A percentile compares a stretch with the other conserved stretches of the same genome.
These are phyloP conservation scores for Chamaetylas fuelleborni DNA, from an alignment of 2,113 vertebrate genomes.

Conservation along the genomic window DNA sequence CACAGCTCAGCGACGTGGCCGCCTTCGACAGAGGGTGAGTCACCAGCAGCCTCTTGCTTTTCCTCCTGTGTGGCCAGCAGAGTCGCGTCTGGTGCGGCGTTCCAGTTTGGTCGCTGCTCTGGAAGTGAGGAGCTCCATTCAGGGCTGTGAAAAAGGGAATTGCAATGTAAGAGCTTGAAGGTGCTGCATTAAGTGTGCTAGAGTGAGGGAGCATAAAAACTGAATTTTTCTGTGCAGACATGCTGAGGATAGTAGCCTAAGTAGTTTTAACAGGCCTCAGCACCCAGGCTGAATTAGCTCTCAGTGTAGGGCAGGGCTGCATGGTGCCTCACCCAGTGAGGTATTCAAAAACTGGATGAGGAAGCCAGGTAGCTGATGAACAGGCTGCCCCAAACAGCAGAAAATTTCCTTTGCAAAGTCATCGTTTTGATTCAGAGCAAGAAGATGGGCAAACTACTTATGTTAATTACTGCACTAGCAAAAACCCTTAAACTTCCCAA, in stretches of 20 bases:
- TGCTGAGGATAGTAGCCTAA: not conserved
- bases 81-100: not conserved
- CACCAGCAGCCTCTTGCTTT: too few species aligned
- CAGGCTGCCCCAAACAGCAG: not conserved
- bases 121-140: accelerated
- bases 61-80: not conserved
- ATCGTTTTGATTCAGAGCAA: not conserved
- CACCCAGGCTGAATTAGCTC: not conserved
- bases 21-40: slow-evolving; percentile 82
- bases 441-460: not conserved
- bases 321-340: not conserved
- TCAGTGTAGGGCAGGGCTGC: not conserved
- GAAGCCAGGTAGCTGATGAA: not conserved
- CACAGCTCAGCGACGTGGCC: slow-evolving; percentile 53
- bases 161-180: not conserved
- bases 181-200: not conserved
- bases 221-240: not conserved
- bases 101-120: not conserved
- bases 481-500: not conserved
- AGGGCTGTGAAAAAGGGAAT: not conserved
- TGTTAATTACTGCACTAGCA: not conserved
- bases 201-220: not conserved
- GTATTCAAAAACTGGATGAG: not conserved
- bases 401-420: not conserved
- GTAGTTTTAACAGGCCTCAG: not conserved